A percentile compares a stretch with the other conserved stretches of the same genome.
Conservation (phyloP, 1,140 invertebrate genomes). For the Drosophila obscura region DNA sequence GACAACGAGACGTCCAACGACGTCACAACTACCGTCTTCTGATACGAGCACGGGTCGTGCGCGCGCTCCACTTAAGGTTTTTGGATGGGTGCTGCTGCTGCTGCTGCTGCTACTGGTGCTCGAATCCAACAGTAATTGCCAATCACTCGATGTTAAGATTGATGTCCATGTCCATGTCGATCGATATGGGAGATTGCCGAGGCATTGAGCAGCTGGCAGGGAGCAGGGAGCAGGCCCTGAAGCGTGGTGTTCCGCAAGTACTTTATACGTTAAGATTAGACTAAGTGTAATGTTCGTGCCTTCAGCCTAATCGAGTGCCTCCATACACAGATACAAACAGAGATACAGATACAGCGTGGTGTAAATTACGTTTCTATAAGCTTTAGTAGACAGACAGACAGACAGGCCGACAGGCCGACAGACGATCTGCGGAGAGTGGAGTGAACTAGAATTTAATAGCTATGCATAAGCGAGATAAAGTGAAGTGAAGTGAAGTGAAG, state of each 20-base stretch:
- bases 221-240: slow-evolving; percentile 22
- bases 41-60: slow-evolving; percentile 5
- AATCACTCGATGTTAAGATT: slow-evolving; percentile 30
- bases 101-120: no score
- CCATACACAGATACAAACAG: slow-evolving; percentile 17
- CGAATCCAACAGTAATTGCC: slow-evolving; percentile 37
- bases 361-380: slow-evolving; percentile 57
- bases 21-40: slow-evolving; percentile 31
- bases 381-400: slow-evolving; percentile 35
- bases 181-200: slow-evolving; percentile 4
- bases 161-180: slow-evolving; percentile 14
- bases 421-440: not conserved
- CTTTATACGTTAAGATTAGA: slow-evolving; percentile 72
- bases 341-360: slow-evolving; percentile 25
- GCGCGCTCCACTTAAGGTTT: no score
- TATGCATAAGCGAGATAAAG: slow-evolving; percentile 4
- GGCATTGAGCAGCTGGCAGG: slow-evolving; percentile 1
- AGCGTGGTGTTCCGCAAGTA: slow-evolving; percentile 62
- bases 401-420: not conserved
- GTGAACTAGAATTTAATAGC: slow-evolving; percentile 25
- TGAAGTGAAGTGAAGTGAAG: no score
- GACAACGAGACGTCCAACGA: slow-evolving; percentile 20
- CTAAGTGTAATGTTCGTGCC: slow-evolving; percentile 77
- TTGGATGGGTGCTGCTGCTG: no score
- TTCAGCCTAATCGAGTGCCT: slow-evolving; percentile 71